phyloP scores from a whole-genome alignment of 2,113 vertebrate genomes.

The Bos javanicus region DNA sequence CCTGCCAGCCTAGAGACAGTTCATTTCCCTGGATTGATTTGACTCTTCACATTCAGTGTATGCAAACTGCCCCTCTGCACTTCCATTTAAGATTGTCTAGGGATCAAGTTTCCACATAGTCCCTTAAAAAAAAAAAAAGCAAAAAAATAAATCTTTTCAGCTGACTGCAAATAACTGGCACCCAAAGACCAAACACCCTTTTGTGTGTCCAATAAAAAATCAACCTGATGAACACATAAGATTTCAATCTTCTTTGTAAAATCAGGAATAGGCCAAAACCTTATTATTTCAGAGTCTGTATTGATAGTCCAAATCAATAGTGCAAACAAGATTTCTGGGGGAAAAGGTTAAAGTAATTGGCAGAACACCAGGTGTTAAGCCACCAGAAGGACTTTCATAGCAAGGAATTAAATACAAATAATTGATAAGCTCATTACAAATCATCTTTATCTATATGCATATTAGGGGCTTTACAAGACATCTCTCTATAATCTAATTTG shows the following conservation, averaged over 20 bases:
- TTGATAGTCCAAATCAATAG: conserved; percentile 52
- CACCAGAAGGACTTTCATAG: conserved; percentile 34
- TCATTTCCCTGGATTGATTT: neutral
- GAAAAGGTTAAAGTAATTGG: conserved; percentile 56
- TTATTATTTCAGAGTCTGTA: conserved; percentile 50
- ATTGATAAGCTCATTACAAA: conserved; percentile 54
- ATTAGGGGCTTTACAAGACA: neutral
- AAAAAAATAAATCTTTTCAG: neutral
- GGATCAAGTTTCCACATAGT: neutral
- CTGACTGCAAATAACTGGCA: conserved; percentile 8
- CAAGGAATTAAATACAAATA: conserved; percentile 59
- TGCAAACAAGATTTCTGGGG: conserved; percentile 54
- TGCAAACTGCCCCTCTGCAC: neutral
- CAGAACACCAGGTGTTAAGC: conserved; percentile 24
- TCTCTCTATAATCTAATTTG: conserved; percentile 3
- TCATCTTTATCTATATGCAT: neutral
- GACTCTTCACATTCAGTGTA: neutral
- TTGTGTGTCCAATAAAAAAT: conserved; percentile 15
- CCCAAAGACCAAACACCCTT: conserved; percentile 32
- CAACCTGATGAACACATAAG: conserved; percentile 28
- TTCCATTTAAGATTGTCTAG: neutral
- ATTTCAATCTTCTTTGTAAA: conserved; percentile 52
- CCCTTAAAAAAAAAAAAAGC: neutral
- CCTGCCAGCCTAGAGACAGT: neutral
- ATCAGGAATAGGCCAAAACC: conserved; percentile 46